Conservation (phyloP, 2,888 invertebrate species). For the Tineola bisselliella region DNA sequence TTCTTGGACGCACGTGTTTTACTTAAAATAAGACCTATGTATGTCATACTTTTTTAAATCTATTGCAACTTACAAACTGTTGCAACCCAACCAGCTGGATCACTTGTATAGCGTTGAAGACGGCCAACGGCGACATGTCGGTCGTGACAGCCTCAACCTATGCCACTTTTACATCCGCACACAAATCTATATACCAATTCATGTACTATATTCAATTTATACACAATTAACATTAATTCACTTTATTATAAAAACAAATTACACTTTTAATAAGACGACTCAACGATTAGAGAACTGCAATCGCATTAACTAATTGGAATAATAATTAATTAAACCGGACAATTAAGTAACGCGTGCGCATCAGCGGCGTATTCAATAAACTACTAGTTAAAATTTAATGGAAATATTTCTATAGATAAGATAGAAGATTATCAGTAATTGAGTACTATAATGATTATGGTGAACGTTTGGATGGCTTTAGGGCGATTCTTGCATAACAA, state of each 20-base stretch:
- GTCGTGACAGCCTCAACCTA: constrained; percentile 36
- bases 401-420: constrained; percentile 7
- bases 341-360: no score
- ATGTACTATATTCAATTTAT: background rate
- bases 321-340: no score
- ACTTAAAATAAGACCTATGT: no score
- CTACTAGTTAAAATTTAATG: background rate
- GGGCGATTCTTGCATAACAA: no score
- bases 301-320: no score
- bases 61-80: constrained; percentile 44
- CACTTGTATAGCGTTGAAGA: constrained; percentile 45
- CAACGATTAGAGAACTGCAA: no score
- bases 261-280: no score
- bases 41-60: no score
- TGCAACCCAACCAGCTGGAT: constrained; percentile 47
- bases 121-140: constrained; percentile 18
- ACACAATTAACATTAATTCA: background rate
- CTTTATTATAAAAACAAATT: no score
- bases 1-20: background rate
- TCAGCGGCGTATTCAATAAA: background rate
- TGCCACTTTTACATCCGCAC: constrained; percentile 35
- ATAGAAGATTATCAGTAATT: background rate
- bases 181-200: constrained; percentile 15
- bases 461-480: no score
- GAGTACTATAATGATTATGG: background rate